Percentiles rank a stretch among this genome's conserved stretches.
These are phyloP conservation scores for Edolisoma coerulescens DNA, from an alignment of 2,113 vertebrate species.

Conservation along the genomic window DNA sequence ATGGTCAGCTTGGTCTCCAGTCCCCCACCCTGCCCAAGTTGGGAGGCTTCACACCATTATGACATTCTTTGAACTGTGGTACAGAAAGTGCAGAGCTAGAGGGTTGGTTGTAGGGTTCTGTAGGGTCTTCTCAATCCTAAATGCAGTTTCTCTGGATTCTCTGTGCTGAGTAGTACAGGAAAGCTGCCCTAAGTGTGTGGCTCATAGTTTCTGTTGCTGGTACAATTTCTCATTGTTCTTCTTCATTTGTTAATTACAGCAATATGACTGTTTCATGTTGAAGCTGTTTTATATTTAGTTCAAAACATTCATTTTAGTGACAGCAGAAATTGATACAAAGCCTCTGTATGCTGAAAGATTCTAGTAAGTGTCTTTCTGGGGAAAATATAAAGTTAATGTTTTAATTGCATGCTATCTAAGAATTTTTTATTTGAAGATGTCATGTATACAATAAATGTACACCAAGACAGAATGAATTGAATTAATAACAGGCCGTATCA, in stretches of 20 bases:
- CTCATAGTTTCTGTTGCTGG: neutral
- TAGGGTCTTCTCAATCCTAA: neutral
- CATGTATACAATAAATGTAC: neutral
- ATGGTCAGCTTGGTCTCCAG: accelerated
- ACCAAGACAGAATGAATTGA: neutral
- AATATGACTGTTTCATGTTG: neutral
- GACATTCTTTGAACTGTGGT: neutral
- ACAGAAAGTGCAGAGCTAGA: neutral
- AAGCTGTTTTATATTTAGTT: neutral
- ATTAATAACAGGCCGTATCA: neutral
- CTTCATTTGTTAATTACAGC: neutral
- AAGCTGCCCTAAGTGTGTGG: neutral
- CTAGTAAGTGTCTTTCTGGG: neutral
- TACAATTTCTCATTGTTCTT: neutral
- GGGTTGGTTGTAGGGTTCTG: neutral
- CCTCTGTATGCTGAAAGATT: neutral
- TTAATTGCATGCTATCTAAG: neutral
- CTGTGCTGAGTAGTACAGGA: neutral
- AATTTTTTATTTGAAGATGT: neutral
- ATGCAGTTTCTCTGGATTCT: neutral
- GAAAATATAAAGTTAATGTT: neutral
- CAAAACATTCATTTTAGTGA: neutral
- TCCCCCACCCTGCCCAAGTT: neutral
- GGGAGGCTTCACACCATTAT: neutral
- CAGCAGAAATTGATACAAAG: neutral